Conservation (phyloP, 1,140 invertebrate genomes). For the Diachasma alloeum region DNA sequence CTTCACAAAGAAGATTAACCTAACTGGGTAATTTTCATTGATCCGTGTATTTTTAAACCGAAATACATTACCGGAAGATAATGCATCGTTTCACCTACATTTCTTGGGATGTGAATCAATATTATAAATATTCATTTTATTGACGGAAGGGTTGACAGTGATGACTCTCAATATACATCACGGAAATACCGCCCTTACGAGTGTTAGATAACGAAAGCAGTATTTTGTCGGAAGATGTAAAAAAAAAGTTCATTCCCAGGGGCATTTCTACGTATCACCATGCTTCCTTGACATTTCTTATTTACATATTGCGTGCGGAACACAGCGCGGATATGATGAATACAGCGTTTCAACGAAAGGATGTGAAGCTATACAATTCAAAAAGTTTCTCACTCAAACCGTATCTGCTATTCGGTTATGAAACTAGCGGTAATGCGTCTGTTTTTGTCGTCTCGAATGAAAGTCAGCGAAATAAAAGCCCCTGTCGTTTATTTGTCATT, state of each 20-base stretch:
- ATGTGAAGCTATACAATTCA: neutral
- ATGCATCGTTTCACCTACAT: neutral
- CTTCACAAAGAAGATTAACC: too few species aligned
- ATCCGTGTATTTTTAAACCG: neutral
- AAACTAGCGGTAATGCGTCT: neutral
- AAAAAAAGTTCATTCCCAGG: neutral
- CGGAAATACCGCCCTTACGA: too few species aligned
- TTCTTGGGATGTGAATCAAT: neutral
- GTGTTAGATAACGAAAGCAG: too few species aligned
- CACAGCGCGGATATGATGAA: neutral
- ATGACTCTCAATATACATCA: too few species aligned
- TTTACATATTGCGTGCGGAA: neutral
- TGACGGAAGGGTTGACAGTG: too few species aligned
- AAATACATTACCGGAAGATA: neutral
- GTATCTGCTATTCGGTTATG: neutral
- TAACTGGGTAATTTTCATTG: too few species aligned
- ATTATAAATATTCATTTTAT: too few species aligned
- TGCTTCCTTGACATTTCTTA: neutral
- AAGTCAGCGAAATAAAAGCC: neutral
- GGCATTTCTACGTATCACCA: neutral
- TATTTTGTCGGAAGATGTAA: too few species aligned
- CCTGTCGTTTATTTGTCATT: neutral
- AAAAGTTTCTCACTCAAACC: neutral
- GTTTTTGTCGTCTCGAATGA: neutral
- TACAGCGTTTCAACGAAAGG: neutral